These are phyloP conservation scores for Ecdyonurus torrentis DNA, from an alignment of 2,888 invertebrate species.

Conservation along the genomic window DNA sequence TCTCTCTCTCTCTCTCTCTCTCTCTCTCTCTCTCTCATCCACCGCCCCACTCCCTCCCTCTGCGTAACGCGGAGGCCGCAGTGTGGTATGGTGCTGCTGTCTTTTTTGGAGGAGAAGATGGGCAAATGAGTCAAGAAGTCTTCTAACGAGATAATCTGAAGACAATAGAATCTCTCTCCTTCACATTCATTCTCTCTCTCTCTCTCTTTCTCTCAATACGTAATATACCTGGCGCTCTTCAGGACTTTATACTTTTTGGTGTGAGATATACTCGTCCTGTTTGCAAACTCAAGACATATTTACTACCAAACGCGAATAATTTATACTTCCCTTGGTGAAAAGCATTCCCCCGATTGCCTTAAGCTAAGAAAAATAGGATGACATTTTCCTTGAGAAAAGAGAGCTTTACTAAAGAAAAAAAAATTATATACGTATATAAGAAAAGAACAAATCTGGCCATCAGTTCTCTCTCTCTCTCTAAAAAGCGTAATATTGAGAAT, in stretches of 20 bases:
- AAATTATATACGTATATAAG: not conserved
- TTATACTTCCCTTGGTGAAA: not conserved
- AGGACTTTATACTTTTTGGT: not conserved
- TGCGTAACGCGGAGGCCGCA: not conserved
- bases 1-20: too few species aligned
- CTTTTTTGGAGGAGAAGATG: not conserved
- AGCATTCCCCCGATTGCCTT: not conserved
- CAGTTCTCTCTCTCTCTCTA: not conserved
- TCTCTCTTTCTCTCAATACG: too few species aligned
- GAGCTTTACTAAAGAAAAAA: too few species aligned
- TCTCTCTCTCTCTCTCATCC: too few species aligned
- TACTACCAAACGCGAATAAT: not conserved
- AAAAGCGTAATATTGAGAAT: not conserved
- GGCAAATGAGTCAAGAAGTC: not conserved
- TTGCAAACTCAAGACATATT: not conserved
- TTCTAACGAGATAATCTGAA: not conserved
- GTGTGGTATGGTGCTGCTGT: not conserved
- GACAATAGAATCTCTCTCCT: not conserved
- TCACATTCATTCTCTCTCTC: too few species aligned
- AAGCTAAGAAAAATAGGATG: not conserved
- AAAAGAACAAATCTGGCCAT: not conserved
- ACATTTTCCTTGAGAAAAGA: not conserved
- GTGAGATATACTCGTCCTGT: not conserved
- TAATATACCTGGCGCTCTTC: not conserved
- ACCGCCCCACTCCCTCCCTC: not conserved